Conservation (phyloP, 2,797 vertebrate genomes). For the Rhinichthys osculus region DNA sequence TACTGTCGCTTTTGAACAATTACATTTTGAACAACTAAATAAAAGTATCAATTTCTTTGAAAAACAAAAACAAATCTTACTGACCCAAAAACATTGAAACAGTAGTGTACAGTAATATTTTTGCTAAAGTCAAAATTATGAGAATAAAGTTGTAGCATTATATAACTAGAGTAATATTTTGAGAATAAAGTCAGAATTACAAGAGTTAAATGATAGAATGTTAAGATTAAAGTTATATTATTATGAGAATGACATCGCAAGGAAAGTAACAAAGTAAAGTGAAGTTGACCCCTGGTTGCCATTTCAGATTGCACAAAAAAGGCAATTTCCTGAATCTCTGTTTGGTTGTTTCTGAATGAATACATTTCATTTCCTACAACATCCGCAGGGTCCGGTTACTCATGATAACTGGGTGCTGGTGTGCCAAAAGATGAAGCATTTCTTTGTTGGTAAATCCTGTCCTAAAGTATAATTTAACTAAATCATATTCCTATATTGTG, state of each 20-base stretch:
- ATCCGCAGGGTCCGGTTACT: background rate
- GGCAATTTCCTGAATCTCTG: conserved; percentile 3
- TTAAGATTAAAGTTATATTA: background rate
- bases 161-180: no score
- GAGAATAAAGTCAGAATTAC: background rate
- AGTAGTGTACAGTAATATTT: background rate
- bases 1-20: background rate
- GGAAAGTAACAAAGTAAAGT: background rate
- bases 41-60: background rate
- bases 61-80: background rate
- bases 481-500: background rate
- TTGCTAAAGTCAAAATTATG: background rate
- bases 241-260: background rate
- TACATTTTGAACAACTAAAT: background rate
- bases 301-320: conserved; percentile 1
- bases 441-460: background rate
- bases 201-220: background rate
- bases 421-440: background rate
- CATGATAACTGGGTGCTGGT: background rate
- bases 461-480: background rate
- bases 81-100: background rate
- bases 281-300: background rate
- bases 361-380: conserved; percentile 10
- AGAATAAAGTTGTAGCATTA: background rate
- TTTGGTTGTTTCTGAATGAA: background rate